These are phyloP conservation scores for Megaceryle torquata DNA, from an alignment of 2,113 vertebrate species.

Conservation along the genomic window DNA sequence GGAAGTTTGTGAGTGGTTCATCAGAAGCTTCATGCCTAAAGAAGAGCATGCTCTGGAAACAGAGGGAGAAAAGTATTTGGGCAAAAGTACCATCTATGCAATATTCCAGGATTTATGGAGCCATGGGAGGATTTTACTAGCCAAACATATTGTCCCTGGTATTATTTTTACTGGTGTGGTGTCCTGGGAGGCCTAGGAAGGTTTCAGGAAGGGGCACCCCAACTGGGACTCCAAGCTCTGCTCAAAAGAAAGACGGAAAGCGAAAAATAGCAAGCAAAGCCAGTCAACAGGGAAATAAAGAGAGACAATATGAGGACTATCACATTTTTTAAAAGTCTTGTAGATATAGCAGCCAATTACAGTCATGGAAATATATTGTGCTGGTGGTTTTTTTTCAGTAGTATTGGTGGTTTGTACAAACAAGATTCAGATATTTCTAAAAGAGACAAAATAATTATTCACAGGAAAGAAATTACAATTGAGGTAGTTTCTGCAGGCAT, in stretches of 20 bases:
- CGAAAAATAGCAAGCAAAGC: background rate
- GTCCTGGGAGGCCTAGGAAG: background rate
- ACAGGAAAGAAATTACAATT: background rate
- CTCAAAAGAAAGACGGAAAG: background rate
- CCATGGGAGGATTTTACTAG: background rate
- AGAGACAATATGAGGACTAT: background rate
- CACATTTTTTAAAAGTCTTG: background rate
- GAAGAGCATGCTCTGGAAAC: background rate
- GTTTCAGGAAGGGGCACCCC: background rate
- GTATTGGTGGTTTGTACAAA: background rate
- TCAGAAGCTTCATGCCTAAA: background rate
- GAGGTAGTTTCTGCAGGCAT: background rate
- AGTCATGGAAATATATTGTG: background rate
- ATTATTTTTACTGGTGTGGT: background rate
- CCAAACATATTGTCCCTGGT: background rate
- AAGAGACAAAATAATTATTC: background rate
- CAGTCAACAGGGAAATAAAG: background rate
- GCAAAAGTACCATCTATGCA: background rate
- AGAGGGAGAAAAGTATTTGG: background rate
- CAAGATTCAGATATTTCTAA: background rate
- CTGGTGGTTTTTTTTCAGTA: background rate
- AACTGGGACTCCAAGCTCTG: background rate
- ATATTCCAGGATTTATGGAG: background rate
- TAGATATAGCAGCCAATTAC: background rate
- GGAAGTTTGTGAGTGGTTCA: background rate